Conservation (phyloP, 2,797 vertebrate genomes). For the Orestias chungarensis region DNA sequence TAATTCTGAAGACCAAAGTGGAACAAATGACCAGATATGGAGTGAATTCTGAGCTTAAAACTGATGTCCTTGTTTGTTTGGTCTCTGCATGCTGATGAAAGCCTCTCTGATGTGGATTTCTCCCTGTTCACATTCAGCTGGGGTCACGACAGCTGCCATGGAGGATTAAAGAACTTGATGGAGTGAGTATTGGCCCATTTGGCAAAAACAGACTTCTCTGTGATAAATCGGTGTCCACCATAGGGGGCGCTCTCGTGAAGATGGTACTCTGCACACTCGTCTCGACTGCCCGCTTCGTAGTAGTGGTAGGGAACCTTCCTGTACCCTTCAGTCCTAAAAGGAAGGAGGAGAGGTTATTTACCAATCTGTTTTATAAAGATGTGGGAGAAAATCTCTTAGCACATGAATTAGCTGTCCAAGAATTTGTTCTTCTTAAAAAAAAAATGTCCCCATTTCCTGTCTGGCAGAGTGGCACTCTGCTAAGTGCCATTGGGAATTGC, state of each 20-base stretch:
- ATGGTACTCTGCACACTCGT: constrained; percentile 94
- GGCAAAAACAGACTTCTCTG: constrained; percentile 94
- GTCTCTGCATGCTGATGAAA: not conserved
- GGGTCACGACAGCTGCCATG: constrained; percentile 91
- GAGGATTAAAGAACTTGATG: constrained; percentile 94
- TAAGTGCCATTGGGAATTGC: no score
- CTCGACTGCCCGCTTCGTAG: constrained; percentile 90
- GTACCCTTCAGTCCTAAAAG: constrained; percentile 86
- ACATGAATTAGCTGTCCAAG: not conserved
- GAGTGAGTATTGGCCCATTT: constrained; percentile 93
- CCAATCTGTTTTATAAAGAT: not conserved
- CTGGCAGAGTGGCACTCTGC: no score
- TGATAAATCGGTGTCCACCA: constrained; percentile 97
- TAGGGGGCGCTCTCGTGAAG: constrained; percentile 95
- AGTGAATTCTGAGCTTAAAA: constrained; percentile 20
- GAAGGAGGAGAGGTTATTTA: not conserved
- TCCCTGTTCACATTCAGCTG: constrained; percentile 25
- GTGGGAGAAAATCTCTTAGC: not conserved
- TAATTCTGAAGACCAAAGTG: not conserved
- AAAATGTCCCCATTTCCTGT: no score
- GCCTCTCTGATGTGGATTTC: constrained; percentile 1
- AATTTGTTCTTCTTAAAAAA: no score
- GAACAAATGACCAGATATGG: constrained; percentile 11
- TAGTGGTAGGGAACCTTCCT: constrained; percentile 97
- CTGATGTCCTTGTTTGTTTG: not conserved